These are phyloP conservation scores for Papilio glaucus DNA, from an alignment of 1,140 invertebrate species.

Conservation along the genomic window DNA sequence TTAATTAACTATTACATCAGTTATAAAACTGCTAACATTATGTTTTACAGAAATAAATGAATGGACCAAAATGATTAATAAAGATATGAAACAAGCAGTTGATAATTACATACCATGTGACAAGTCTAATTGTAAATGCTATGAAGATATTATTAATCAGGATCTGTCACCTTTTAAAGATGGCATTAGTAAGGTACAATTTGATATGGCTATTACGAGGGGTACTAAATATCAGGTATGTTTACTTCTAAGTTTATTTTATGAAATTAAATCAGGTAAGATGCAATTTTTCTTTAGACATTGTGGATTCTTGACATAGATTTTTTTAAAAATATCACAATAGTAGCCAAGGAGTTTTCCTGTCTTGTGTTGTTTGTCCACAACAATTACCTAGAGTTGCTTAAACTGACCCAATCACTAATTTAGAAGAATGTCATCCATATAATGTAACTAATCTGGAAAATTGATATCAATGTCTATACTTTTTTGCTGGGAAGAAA, in stretches of 20 bases:
- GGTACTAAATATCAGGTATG: conserved; percentile 92
- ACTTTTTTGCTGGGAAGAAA: too few relatives aligned
- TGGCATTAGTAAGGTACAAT: conserved; percentile 87
- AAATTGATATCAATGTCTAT: too few relatives aligned
- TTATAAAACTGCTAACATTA: background rate
- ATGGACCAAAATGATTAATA: conserved; percentile 62
- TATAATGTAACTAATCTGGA: too few relatives aligned
- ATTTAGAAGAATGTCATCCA: too few relatives aligned
- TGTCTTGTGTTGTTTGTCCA: too few relatives aligned
- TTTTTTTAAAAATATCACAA: too few relatives aligned
- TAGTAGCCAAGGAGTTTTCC: background rate
- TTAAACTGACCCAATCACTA: too few relatives aligned
- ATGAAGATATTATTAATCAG: conserved; percentile 85
- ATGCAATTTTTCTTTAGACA: too few relatives aligned
- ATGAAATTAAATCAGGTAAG: too few relatives aligned
- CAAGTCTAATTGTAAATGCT: conserved; percentile 85
- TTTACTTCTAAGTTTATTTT: conserved; percentile 11
- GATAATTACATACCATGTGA: conserved; percentile 78
- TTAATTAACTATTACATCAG: too few relatives aligned
- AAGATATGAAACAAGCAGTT: conserved; percentile 71
- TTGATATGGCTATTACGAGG: conserved; percentile 85
- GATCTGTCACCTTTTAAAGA: conserved; percentile 89
- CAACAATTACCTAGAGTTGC: too few relatives aligned
- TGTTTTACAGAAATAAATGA: conserved; percentile 74
- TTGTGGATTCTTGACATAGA: too few relatives aligned